A percentile compares a stretch with the other conserved stretches of the same genome.
These are phyloP conservation scores for Cryptoleucopteryx plumbea DNA, from an alignment of 2,113 vertebrate genomes.

Conservation along the genomic window DNA sequence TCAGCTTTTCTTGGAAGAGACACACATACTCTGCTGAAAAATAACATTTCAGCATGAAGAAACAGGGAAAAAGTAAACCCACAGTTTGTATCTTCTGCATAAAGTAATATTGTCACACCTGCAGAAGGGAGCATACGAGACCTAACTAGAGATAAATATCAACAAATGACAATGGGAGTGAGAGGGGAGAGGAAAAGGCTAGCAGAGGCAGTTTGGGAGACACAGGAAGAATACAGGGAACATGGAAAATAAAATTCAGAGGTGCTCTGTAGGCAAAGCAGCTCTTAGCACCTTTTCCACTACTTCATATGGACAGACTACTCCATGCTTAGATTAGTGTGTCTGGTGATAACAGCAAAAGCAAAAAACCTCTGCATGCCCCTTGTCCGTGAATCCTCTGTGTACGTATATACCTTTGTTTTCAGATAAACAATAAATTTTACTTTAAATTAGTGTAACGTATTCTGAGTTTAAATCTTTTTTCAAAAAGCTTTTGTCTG, in stretches of 20 bases:
- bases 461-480: background rate
- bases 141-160: background rate
- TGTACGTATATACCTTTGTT: background rate
- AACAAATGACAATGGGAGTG: background rate
- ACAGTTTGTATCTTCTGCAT: background rate
- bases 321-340: background rate
- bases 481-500: background rate
- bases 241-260: background rate
- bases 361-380: background rate
- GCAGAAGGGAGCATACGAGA: background rate
- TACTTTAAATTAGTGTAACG: background rate
- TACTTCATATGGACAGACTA: background rate
- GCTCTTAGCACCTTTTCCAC: background rate
- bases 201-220: background rate
- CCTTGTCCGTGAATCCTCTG: fast-evolving
- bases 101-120: background rate
- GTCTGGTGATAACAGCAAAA: background rate
- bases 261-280: background rate
- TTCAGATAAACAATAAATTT: background rate
- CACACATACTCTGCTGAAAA: background rate
- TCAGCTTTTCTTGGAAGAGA: background rate
- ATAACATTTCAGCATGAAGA: background rate
- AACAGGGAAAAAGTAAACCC: background rate
- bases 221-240: background rate
- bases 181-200: background rate